Base-by-base conservation (phyloP, 2,797 vertebrate genomes). In the Borostomias antarcticus region DNA sequence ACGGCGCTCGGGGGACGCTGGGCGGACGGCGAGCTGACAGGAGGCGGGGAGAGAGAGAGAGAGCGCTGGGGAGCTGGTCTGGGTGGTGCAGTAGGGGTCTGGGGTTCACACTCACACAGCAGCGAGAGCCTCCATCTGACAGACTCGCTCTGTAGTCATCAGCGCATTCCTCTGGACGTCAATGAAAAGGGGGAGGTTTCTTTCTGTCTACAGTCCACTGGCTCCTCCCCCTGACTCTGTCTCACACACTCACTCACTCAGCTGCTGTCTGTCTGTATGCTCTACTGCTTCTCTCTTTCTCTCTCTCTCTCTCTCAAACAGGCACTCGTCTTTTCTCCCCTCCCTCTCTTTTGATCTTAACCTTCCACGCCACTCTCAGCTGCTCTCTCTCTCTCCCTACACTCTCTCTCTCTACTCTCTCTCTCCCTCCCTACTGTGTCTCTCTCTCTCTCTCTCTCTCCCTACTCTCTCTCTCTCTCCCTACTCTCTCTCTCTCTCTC, bases 91-190 rank as follows among this genome's bases (percentile, higher is more conserved):
- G 57, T 37, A 25, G 26, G 28, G n/a, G 77, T 70, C 64, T 23
- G 37, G 30, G 66, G 61, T 68, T 58, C 13, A n/a, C 74, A 77
- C 79, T 72, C 77, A 1, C 61, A 60, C 43, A 66, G 80, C 53
- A 85, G 76, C 26, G 72, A 66, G 70, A 59, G 77, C 80, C 82
- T 77, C 71, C 58, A 57, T 75, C 86, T 75, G 83, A 73, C 80
- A 66, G 89, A 75, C 82, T 75, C 61, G 67, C 82, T 80, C 75
- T 73, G 63, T 37, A 25, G 81, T 77, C 78, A 89, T 93, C 92
- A 91, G 92, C 92, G 86, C 73, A 86, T 89, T 88, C 59, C 74
- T 78, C 79, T 19, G 61, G 85, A 81, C 67, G 65, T 73, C 84
- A 85, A 90, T 82, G 86, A 65, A 84, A 87, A 78, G 86, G 87